Percentiles rank a stretch among this genome's conserved stretches.
These are phyloP conservation scores for Steinernema hermaphroditum DNA, from an alignment of 2,888 invertebrate genomes.

Conservation along the genomic window DNA sequence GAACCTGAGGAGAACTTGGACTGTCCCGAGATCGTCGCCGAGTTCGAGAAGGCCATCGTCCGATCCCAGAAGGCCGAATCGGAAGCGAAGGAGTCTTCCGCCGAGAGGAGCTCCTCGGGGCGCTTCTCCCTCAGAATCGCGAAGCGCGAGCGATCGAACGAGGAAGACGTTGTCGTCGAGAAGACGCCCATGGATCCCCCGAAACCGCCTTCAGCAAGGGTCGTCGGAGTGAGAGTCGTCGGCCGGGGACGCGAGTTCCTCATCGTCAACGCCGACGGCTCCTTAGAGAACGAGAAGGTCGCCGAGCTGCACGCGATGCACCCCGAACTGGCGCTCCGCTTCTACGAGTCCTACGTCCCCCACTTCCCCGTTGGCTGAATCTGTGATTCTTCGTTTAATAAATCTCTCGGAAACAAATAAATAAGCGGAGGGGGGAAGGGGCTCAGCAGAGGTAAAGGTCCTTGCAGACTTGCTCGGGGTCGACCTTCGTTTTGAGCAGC, in stretches of 20 bases:
- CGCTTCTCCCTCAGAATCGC: neutral
- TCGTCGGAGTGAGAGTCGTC: neutral
- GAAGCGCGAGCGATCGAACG: too few relatives aligned
- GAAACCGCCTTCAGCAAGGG: neutral
- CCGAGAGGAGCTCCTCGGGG: too few relatives aligned
- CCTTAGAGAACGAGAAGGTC: neutral
- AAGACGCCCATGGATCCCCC: neutral
- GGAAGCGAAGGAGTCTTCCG: too few relatives aligned
- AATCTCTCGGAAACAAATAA: neutral
- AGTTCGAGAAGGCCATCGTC: constrained; percentile 26
- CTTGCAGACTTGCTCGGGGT: constrained; percentile 14
- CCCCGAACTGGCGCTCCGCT: neutral
- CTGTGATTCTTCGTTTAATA: too few relatives aligned
- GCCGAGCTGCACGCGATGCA: neutral
- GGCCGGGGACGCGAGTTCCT: neutral
- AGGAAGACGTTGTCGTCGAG: neutral
- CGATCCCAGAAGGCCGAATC: neutral
- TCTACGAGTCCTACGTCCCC: constrained; percentile 15
- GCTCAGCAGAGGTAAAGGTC: constrained; percentile 10
- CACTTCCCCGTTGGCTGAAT: neutral
- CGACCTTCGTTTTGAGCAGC: constrained; percentile 18
- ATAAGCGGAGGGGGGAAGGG: neutral
- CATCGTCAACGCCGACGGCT: neutral
- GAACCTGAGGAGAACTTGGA: constrained; percentile 33
- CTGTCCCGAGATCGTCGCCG: constrained; percentile 36